Conservation (phyloP, 2,113 vertebrate species). For the Taurulus bubalis region DNA sequence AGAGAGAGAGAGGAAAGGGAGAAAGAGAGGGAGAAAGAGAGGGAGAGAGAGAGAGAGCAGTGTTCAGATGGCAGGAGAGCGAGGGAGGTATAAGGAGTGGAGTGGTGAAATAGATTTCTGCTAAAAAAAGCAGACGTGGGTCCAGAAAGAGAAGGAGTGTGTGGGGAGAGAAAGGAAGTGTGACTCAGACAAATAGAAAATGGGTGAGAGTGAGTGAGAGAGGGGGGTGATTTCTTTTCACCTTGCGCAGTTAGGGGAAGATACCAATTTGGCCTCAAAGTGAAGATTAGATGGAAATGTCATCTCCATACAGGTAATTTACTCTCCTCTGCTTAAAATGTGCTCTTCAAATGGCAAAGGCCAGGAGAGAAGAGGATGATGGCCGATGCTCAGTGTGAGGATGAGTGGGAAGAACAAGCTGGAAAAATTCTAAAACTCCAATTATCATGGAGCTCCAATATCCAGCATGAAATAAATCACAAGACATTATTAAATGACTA, state of each 20-base stretch:
- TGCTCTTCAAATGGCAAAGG: slow-evolving; percentile 62
- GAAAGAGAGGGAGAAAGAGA: not conserved
- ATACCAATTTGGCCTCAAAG: slow-evolving; percentile 66
- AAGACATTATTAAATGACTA: not conserved
- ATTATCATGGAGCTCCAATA: not conserved
- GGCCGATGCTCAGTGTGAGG: slow-evolving; percentile 11
- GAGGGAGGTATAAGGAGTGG: slow-evolving; percentile 19
- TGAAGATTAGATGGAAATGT: slow-evolving; percentile 78
- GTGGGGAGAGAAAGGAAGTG: slow-evolving; percentile 36
- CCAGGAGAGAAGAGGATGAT: slow-evolving; percentile 39
- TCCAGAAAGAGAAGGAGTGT: slow-evolving; percentile 39
- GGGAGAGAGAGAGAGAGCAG: not conserved
- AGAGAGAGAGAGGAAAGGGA: slow-evolving; percentile 7
- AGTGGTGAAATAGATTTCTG: slow-evolving; percentile 56
- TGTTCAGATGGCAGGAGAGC: slow-evolving; percentile 14
- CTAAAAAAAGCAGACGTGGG: slow-evolving; percentile 46
- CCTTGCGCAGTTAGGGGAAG: slow-evolving; percentile 41
- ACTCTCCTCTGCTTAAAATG: slow-evolving; percentile 58
- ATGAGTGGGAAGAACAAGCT: slow-evolving; percentile 13
- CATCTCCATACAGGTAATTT: slow-evolving; percentile 71
- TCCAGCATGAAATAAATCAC: not conserved
- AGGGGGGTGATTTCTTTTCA: not conserved
- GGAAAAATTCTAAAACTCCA: not conserved
- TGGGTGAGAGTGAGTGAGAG: slow-evolving; percentile 9
- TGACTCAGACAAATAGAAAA: slow-evolving; percentile 53